These are phyloP conservation scores for Urocynchramus pylzowi DNA, from an alignment of 2,113 vertebrate species.

Conservation along the genomic window DNA sequence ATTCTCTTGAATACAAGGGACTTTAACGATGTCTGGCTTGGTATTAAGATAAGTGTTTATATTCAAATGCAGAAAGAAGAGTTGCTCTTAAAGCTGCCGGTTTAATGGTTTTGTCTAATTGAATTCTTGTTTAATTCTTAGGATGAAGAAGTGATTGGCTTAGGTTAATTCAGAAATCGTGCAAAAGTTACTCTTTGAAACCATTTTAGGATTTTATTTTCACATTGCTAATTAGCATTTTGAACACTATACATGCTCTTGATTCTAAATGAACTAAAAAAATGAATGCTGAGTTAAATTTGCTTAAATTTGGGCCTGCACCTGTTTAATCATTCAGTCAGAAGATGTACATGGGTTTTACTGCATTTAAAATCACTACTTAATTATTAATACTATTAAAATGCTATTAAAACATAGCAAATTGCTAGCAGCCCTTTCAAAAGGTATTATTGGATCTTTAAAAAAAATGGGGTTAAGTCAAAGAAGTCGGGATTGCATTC, in stretches of 20 bases:
- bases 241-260: constrained; percentile 37
- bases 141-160: constrained; percentile 18
- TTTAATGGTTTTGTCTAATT: constrained; percentile 50
- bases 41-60: constrained; percentile 41
- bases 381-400: constrained; percentile 12
- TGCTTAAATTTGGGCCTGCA: background rate
- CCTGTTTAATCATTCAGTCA: constrained; percentile 49
- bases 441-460: constrained; percentile 22
- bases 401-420: constrained; percentile 22
- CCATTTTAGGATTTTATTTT: constrained; percentile 49
- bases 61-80: constrained; percentile 1
- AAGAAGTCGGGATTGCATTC: background rate
- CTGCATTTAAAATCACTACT: constrained; percentile 18
- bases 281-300: constrained; percentile 31
- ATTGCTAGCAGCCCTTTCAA: constrained; percentile 11
- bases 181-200: background rate
- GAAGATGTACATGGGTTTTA: background rate
- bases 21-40: constrained; percentile 4
- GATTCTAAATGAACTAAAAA: constrained; percentile 57
- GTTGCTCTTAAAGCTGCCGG: constrained; percentile 23
- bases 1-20: constrained; percentile 41
- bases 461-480: background rate
- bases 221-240: constrained; percentile 30
- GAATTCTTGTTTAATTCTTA: constrained; percentile 63
- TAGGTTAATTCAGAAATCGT: constrained; percentile 32